Evolutionary conservation across 1,140 invertebrate genomes (phyloP).

Genomic region (Ceratitis capitata): DNA sequence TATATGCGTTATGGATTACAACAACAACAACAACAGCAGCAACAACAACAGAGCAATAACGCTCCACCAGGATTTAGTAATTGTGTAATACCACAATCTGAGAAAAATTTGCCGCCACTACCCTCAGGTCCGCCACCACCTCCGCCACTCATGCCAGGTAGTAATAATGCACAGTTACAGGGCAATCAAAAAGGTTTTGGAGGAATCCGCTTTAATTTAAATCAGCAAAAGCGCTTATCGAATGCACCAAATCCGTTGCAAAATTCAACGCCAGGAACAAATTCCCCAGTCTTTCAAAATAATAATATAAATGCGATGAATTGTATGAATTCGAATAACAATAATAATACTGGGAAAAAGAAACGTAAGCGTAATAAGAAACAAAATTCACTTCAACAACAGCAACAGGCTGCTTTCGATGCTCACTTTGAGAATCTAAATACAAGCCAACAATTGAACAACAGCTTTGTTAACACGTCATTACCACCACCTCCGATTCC

Average conservation of each 20-base stretch:
- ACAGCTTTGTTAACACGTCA: slow-evolving; percentile 45
- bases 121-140: slow-evolving; percentile 57
- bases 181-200: slow-evolving; percentile 59
- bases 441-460: not conserved
- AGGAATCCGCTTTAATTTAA: slow-evolving; percentile 64
- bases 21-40: slow-evolving; percentile 40
- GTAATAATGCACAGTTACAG: slow-evolving; percentile 46
- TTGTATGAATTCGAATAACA: slow-evolving; percentile 41
- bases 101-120: slow-evolving; percentile 51
- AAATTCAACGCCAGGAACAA: slow-evolving; percentile 42
- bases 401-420: slow-evolving; percentile 41
- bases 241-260: slow-evolving; percentile 58
- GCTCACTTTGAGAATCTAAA: slow-evolving; percentile 38
- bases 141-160: slow-evolving; percentile 44
- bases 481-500: slow-evolving; percentile 46
- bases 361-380: slow-evolving; percentile 80
- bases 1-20: slow-evolving; percentile 53
- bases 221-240: slow-evolving; percentile 57
- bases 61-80: slow-evolving; percentile 62
- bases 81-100: slow-evolving; percentile 47
- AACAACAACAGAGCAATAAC: slow-evolving; percentile 59
- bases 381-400: slow-evolving; percentile 63
- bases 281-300: slow-evolving; percentile 37
- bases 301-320: slow-evolving; percentile 54
- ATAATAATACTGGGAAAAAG: slow-evolving; percentile 70